Evolutionary conservation across 1,140 invertebrate species (phyloP).

Genomic region (Cheumatopsyche charites): DNA sequence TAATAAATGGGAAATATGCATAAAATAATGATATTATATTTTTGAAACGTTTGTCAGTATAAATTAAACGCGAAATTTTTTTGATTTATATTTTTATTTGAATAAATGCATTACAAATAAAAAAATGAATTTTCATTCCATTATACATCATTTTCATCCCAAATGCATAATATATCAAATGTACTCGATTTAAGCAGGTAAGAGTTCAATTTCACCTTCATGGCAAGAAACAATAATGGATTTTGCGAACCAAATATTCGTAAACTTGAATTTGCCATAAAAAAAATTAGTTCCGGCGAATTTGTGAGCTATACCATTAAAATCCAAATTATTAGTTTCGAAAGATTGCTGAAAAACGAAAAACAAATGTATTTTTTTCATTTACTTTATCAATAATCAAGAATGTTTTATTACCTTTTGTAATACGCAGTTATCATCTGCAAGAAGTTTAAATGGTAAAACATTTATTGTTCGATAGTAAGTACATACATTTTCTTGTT

Average conservation of each 20-base stretch:
- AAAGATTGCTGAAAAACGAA: constrained; percentile 5
- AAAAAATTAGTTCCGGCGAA: constrained; percentile 26
- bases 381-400: not conserved
- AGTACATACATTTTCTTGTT: constrained; percentile 16
- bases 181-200: not conserved
- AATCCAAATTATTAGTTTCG: not conserved
- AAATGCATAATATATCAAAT: too few relatives aligned
- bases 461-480: constrained; percentile 3
- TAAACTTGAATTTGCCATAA: constrained; percentile 17
- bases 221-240: not conserved
- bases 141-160: too few relatives aligned
- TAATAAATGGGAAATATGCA: too few relatives aligned
- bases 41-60: too few relatives aligned
- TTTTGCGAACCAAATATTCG: constrained; percentile 6
- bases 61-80: too few relatives aligned
- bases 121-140: too few relatives aligned
- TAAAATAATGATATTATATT: too few relatives aligned
- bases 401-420: constrained; percentile 3
- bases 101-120: too few relatives aligned
- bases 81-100: too few relatives aligned
- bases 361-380: not conserved
- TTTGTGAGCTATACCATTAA: not conserved
- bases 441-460: not conserved
- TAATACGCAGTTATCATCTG: constrained; percentile 17
- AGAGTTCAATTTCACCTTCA: not conserved